Percentiles rank a stretch among this genome's conserved stretches.
Evolutionary conservation across 2,888 invertebrate species (phyloP).

Genomic region (Elegia similella): DNA sequence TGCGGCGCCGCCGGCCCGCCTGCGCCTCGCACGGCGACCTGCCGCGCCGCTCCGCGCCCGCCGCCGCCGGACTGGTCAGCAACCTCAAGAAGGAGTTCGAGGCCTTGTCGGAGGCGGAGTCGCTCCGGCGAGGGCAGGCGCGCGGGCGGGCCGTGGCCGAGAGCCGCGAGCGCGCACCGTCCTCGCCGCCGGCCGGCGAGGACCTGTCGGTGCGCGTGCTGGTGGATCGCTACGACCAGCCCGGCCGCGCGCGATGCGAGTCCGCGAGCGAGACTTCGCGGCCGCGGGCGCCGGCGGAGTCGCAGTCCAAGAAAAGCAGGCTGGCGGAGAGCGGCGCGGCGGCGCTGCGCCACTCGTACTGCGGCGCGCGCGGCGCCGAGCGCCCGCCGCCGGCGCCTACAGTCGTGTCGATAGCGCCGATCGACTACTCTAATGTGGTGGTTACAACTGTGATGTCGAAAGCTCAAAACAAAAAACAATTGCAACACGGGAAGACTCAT

Average conservation of each 20-base stretch:
- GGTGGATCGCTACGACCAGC: slow-evolving; percentile 75
- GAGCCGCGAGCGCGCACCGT: slow-evolving; percentile 66
- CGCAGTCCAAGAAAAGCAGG: slow-evolving; percentile 41
- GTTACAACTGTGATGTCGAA: slow-evolving; percentile 86
- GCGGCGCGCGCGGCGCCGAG: slow-evolving; percentile 40
- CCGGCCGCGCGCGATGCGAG: slow-evolving; percentile 45
- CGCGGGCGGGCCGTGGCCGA: slow-evolving; percentile 36
- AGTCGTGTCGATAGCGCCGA: slow-evolving; percentile 59
- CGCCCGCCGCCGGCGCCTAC: slow-evolving; percentile 66
- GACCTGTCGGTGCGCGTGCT: slow-evolving; percentile 86
- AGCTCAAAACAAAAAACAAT: slow-evolving; percentile 89
- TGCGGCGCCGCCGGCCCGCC: slow-evolving; percentile 64
- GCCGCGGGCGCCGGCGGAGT: slow-evolving; percentile 41
- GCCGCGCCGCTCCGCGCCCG: slow-evolving; percentile 51
- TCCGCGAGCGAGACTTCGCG: slow-evolving; percentile 36
- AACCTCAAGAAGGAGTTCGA: slow-evolving; percentile 94
- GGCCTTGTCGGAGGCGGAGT: slow-evolving; percentile 75
- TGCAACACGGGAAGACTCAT: slow-evolving; percentile 95
- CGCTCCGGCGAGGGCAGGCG: slow-evolving; percentile 37
- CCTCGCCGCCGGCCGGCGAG: slow-evolving; percentile 87
- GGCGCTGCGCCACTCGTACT: slow-evolving; percentile 33
- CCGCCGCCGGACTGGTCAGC: slow-evolving; percentile 88
- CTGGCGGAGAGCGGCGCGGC: slow-evolving; percentile 42
- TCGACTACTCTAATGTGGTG: slow-evolving; percentile 81
- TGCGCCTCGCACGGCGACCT: slow-evolving; percentile 68